A percentile compares a stretch with the other conserved stretches of the same genome.
Evolutionary conservation across 1,140 invertebrate species (phyloP).

Genomic region (roundworm (Caenorhabditis elegans)): WBcel235 BX284605.5:8447501-8448000

Average conservation of each 20-base stretch:
- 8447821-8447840: slow-evolving; percentile 42
- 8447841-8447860: background rate
- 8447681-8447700: slow-evolving; percentile 58
- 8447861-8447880: slow-evolving; percentile 2
- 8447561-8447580: slow-evolving; percentile 31
- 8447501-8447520: slow-evolving; percentile 60
- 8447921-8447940: background rate
- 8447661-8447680: slow-evolving; percentile 53
- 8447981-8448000: background rate
- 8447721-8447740: slow-evolving; percentile 61
- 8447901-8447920: background rate
- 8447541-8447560: slow-evolving; percentile 52
- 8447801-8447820: slow-evolving; percentile 20
- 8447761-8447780: slow-evolving; percentile 59
- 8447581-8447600: background rate
- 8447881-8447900: background rate
- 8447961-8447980: background rate
- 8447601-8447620: slow-evolving; percentile 4
- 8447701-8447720: slow-evolving; percentile 61
- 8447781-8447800: background rate
- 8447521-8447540: slow-evolving; percentile 52
- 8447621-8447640: background rate
- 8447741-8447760: slow-evolving; percentile 62
- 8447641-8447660: slow-evolving; percentile 44
- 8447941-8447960: background rate